Evolutionary conservation across 2,113 vertebrate genomes (phyloP).

Genomic region (Xerus inauris): DNA sequence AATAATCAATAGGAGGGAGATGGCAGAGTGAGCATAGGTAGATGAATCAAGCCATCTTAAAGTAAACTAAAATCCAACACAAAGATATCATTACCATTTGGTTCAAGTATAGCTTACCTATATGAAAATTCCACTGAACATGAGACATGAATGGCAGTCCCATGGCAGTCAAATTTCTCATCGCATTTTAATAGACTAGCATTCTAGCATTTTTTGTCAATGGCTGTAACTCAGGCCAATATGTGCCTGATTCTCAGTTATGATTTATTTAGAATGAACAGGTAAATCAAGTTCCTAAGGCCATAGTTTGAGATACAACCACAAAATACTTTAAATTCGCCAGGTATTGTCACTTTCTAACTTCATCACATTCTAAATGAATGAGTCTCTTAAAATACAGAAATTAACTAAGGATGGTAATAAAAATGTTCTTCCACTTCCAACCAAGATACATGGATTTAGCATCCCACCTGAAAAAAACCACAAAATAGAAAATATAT

Average conservation of each 20-base stretch:
- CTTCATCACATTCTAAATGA: not conserved
- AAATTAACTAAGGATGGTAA: not conserved
- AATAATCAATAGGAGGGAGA: not conserved
- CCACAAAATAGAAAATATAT: not conserved
- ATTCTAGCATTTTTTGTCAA: not conserved
- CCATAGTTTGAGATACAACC: not conserved
- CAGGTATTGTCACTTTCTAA: not conserved
- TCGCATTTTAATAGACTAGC: not conserved
- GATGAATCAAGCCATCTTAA: not conserved
- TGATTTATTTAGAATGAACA: not conserved
- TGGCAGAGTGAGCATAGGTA: not conserved
- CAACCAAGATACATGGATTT: not conserved
- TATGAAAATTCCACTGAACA: not conserved
- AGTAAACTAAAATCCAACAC: not conserved
- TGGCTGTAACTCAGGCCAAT: not conserved
- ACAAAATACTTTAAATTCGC: not conserved
- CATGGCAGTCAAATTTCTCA: not conserved
- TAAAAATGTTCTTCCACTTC: not conserved
- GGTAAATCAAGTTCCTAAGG: not conserved
- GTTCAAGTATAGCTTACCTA: not conserved
- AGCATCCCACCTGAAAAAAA: not conserved
- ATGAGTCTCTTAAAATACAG: not conserved
- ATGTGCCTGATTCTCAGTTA: not conserved
- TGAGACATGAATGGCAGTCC: not conserved
- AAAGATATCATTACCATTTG: not conserved